Base-by-base conservation (phyloP, 2,797 vertebrate genomes). In the Acropternis orthonyx region DNA sequence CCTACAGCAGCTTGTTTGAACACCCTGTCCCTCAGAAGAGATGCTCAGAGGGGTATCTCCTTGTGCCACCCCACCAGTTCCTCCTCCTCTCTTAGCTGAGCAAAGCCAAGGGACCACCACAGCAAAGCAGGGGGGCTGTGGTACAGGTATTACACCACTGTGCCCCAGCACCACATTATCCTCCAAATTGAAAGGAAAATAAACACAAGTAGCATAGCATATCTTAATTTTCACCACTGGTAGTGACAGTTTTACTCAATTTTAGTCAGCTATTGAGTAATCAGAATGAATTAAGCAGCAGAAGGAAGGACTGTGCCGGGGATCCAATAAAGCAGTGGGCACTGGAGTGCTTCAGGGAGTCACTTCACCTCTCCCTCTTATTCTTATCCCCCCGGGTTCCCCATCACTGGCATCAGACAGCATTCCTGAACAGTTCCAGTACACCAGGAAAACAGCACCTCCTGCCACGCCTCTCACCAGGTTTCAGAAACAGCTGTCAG, bases 191-290 rank as follows among this genome's bases (percentile, higher is more conserved):
- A 71, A 88, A 72, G 80, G 63, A 84, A 95, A 95, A 86, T 49
- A 85, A 89, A 89, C 89, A 63, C 9, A 24, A 92, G 55, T 17
- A 72, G 36, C 61, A 55, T 48, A 71, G 49, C 89, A 71, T 51
- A 82, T 95, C 95, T 95, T 96, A 52, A 89, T 96, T 89, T 94
- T 89, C 72, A 39, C 81, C 0, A 2, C 55, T 37, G 36, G 61
- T 73, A 93, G 89, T 44, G 83, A 93, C 93, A 94, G 85, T 52
- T 96, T 85, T 74, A 95, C 89, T 94, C 67, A 67, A 59, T 93
- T 92, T 77, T 81, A 95, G 73, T 66, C 76, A 85, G 91, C 79
- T 92, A 90, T 21, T 2, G 49, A 94, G 73, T 69, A 92, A 95
- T 82, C 71, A 68, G 87, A 88, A 93, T 20, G 55, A 94, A 96